A percentile compares a stretch with the other conserved stretches of the same genome.
Conservation (phyloP, 2,888 invertebrate species). For the Thyatira batis region DNA sequence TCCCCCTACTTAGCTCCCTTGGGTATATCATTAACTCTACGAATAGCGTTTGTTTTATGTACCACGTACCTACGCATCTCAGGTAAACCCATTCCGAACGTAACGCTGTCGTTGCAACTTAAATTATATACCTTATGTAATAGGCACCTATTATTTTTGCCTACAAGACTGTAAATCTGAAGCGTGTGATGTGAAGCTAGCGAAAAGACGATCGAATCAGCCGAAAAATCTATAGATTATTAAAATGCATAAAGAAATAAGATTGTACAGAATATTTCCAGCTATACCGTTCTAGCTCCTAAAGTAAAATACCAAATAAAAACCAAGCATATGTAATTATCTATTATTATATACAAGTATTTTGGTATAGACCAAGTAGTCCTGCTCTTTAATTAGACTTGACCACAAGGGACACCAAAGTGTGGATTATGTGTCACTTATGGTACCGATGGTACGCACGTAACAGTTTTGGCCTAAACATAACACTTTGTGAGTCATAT, state of each 20-base stretch:
- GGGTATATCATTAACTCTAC: conserved; percentile 3
- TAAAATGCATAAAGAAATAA: too few species aligned
- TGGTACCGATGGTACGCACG: neutral
- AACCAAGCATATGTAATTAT: too few species aligned
- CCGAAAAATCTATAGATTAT: too few species aligned
- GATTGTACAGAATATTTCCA: too few species aligned
- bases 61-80: neutral
- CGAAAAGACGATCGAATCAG: too few species aligned
- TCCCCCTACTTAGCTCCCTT: neutral
- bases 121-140: too few species aligned
- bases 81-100: neutral
- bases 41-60: conserved; percentile 1
- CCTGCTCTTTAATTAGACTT: neutral
- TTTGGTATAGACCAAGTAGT: neutral
- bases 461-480: neutral
- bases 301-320: too few species aligned
- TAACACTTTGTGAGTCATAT: conserved; percentile 1
- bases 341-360: too few species aligned
- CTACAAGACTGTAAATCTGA: too few species aligned
- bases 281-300: too few species aligned
- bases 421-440: neutral
- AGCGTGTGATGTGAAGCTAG: too few species aligned
- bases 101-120: neutral
- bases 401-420: neutral
- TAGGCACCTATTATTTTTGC: too few species aligned